Conservation (phyloP, 2,888 invertebrate genomes). For the Oeneis ivallda region DNA sequence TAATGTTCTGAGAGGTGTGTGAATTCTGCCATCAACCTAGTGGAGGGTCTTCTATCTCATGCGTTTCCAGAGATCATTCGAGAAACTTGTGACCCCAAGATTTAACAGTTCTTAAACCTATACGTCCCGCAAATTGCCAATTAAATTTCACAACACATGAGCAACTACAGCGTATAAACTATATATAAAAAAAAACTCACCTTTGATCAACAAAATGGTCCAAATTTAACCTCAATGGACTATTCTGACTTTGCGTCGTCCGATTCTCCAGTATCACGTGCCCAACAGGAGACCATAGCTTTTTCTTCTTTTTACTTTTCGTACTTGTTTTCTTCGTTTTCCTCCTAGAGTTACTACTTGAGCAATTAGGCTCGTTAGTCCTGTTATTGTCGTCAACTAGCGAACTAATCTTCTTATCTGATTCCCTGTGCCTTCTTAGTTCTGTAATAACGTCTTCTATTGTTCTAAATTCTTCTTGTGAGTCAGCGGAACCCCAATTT, state of each 20-base stretch:
- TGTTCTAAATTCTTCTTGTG: conserved; percentile 57
- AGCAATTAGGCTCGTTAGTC: conserved; percentile 46
- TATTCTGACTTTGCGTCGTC: conserved; percentile 55
- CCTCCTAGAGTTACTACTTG: conserved; percentile 52
- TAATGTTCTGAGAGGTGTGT: too few relatives aligned
- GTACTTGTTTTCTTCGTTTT: conserved; percentile 54
- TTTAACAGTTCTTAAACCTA: too few relatives aligned
- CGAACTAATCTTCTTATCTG: conserved; percentile 52
- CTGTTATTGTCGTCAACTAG: conserved; percentile 51
- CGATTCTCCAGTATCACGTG: conserved; percentile 70
- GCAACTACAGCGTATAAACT: too few relatives aligned
- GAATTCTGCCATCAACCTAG: too few relatives aligned
- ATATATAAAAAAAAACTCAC: conserved; percentile 50
- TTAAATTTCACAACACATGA: too few relatives aligned
- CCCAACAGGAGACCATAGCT: conserved; percentile 73
- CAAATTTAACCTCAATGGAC: conserved; percentile 69
- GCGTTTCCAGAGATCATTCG: too few relatives aligned
- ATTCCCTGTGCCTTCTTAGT: conserved; percentile 57
- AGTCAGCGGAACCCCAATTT: conserved; percentile 55
- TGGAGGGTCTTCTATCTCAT: too few relatives aligned
- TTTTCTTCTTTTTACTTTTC: conserved; percentile 64
- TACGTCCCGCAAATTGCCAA: too few relatives aligned
- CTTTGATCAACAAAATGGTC: conserved; percentile 76
- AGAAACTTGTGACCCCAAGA: too few relatives aligned
- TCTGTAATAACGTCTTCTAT: conserved; percentile 68